A percentile compares a stretch with the other conserved stretches of the same genome.
These are phyloP conservation scores for Synergus japonicus DNA, from an alignment of 2,888 invertebrate genomes.

Conservation along the genomic window DNA sequence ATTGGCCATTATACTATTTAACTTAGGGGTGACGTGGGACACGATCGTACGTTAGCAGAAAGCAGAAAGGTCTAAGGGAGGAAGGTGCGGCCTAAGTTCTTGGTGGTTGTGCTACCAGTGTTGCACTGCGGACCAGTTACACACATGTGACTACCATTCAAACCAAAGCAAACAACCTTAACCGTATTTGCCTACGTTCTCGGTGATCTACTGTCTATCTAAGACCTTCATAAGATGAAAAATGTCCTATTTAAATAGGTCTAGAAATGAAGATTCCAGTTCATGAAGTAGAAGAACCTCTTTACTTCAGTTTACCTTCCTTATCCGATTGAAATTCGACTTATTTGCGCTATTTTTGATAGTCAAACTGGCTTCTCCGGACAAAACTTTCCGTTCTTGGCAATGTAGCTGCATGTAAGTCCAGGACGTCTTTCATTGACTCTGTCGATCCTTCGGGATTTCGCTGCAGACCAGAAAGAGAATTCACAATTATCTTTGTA, in stretches of 20 bases:
- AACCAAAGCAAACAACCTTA: conserved; percentile 74
- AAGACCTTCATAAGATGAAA: not conserved
- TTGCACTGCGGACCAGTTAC: conserved; percentile 53
- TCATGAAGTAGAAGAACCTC: not conserved
- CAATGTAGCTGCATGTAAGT: conserved; percentile 57
- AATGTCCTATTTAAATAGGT: not conserved
- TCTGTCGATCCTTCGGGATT: conserved; percentile 66
- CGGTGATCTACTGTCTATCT: conserved; percentile 70
- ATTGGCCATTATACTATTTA: conserved; percentile 78
- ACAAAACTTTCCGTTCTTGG: conserved; percentile 66
- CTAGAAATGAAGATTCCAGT: not conserved
- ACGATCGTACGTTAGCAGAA: conserved; percentile 59
- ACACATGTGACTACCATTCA: conserved; percentile 70
- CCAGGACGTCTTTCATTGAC: conserved; percentile 68
- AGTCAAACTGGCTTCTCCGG: conserved; percentile 47
- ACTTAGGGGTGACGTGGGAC: conserved; percentile 71
- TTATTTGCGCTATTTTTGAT: conserved; percentile 8
- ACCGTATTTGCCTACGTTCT: conserved; percentile 75
- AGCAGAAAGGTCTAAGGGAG: conserved; percentile 60
- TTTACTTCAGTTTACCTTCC: conserved; percentile 42
- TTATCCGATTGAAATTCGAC: conserved; percentile 49
- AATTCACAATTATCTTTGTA: conserved; percentile 71
- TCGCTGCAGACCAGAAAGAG: conserved; percentile 69
- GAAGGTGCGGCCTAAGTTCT: conserved; percentile 57
- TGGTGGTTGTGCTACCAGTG: conserved; percentile 50